A percentile compares a stretch with the other conserved stretches of the same genome.
These are phyloP conservation scores for Cecropterus lyciades DNA, from an alignment of 1,140 invertebrate species.

Conservation along the genomic window DNA sequence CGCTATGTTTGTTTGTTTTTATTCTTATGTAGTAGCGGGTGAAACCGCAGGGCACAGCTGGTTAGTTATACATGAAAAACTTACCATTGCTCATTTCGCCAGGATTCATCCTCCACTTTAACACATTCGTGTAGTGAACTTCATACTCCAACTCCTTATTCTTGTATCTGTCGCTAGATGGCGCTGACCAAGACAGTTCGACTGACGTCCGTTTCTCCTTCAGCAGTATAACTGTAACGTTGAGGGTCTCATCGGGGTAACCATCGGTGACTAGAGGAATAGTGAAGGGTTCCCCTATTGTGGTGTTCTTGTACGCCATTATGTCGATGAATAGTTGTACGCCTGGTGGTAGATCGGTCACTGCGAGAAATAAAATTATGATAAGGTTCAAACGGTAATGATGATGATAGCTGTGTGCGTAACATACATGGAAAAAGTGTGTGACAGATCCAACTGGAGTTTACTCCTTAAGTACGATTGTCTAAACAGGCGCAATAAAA, in stretches of 20 bases:
- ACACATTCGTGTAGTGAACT: conserved; percentile 73
- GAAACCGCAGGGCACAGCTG: no score
- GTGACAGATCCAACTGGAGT: no score
- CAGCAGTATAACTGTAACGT: conserved; percentile 80
- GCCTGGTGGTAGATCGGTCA: conserved; percentile 82
- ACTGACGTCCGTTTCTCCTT: conserved; percentile 87
- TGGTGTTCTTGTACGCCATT: conserved; percentile 85
- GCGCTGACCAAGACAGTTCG: conserved; percentile 87
- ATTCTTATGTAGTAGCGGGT: no score
- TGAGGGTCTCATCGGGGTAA: conserved; percentile 62
- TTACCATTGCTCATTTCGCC: conserved; percentile 60
- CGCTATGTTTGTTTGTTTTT: no score
- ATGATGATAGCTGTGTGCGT: no score
- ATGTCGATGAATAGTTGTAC: conserved; percentile 86
- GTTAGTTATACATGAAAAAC: no score
- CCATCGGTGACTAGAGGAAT: conserved; percentile 85
- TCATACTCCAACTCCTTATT: conserved; percentile 80
- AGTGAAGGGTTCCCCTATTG: conserved; percentile 84
- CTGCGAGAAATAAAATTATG: no score
- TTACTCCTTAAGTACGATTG: no score
- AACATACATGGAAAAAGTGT: no score
- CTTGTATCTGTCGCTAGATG: conserved; percentile 77
- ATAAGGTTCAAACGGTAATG: no score
- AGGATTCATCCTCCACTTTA: conserved; percentile 44
- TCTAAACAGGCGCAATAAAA: no score